phyloP scores from a whole-genome alignment of 1,140 invertebrate genomes.

The Thrips palmi region DNA sequence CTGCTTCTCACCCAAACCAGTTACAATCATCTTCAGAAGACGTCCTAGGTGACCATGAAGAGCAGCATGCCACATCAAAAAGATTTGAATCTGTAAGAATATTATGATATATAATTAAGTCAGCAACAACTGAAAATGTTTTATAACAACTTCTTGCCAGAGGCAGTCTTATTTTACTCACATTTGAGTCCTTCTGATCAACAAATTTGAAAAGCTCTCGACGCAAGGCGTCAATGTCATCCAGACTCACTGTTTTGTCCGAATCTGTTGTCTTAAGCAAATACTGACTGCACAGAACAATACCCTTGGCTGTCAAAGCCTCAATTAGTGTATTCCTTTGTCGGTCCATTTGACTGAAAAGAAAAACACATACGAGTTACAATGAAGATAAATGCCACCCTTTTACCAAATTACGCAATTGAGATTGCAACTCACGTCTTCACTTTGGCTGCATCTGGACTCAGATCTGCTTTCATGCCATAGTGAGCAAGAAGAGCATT shows the following conservation, averaged over 20 bases:
- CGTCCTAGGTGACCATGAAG: conserved; percentile 59
- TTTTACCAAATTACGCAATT: not conserved
- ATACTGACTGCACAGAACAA: conserved; percentile 45
- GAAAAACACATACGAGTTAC: conserved; percentile 12
- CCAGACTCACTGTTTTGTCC: conserved; percentile 17
- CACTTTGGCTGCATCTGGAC: conserved; percentile 56
- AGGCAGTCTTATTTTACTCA: conserved; percentile 24
- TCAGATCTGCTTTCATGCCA: conserved; percentile 59
- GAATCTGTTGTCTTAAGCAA: conserved; percentile 22
- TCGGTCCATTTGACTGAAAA: conserved; percentile 58
- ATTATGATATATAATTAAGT: not conserved
- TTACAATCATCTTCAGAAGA: conserved; percentile 52
- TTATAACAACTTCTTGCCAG: no score
- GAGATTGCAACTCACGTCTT: conserved; percentile 37
- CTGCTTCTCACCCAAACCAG: conserved; percentile 61
- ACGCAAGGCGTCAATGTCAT: conserved; percentile 42
- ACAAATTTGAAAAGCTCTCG: conserved; percentile 55
- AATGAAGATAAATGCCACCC: conserved; percentile 6
- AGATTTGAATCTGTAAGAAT: conserved; percentile 18
- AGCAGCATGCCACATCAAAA: conserved; percentile 64
- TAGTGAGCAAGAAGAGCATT: conserved; percentile 50
- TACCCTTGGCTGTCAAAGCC: conserved; percentile 53
- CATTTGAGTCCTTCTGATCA: conserved; percentile 60
- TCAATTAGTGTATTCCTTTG: conserved; percentile 59
- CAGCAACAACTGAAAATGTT: no score